A percentile compares a stretch with the other conserved stretches of the same genome.
These are phyloP conservation scores for Bombus waltoni DNA, from an alignment of 1,140 invertebrate genomes.

Conservation along the genomic window DNA sequence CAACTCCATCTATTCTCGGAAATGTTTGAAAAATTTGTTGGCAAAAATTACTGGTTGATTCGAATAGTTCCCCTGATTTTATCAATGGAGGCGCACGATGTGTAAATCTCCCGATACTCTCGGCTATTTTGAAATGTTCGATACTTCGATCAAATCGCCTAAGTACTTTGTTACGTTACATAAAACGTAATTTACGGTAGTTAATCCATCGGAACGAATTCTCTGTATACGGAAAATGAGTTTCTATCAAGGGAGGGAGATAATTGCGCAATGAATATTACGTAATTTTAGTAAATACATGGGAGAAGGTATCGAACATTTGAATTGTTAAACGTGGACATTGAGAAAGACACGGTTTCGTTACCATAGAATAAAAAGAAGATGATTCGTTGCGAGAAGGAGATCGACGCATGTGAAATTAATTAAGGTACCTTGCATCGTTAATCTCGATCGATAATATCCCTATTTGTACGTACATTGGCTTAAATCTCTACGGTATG, in stretches of 20 bases:
- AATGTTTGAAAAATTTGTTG: not conserved
- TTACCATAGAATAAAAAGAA: not conserved
- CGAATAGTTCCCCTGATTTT: not conserved
- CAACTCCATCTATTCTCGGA: too few relatives aligned
- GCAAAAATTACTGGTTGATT: not conserved
- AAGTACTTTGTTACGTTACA: not conserved
- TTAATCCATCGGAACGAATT: not conserved
- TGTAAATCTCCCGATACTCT: not conserved
- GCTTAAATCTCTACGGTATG: conserved; percentile 3
- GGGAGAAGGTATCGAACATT: not conserved
- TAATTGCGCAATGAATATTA: not conserved
- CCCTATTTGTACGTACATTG: not conserved
- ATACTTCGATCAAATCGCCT: not conserved
- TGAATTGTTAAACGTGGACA: not conserved
- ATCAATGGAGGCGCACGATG: too few relatives aligned
- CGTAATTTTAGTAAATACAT: not conserved
- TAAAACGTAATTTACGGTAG: not conserved
- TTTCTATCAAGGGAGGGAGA: not conserved
- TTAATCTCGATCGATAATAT: conserved; percentile 7
- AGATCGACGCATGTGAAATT: not conserved
- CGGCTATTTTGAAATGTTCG: not conserved
- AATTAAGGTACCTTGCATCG: not conserved
- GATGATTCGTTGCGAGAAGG: too few relatives aligned
- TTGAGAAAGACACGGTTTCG: not conserved
- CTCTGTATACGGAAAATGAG: too few relatives aligned